A percentile compares a stretch with the other conserved stretches of the same genome.
Evolutionary conservation across 2,113 vertebrate genomes (phyloP).

Genomic region (Pithys albifrons): DNA sequence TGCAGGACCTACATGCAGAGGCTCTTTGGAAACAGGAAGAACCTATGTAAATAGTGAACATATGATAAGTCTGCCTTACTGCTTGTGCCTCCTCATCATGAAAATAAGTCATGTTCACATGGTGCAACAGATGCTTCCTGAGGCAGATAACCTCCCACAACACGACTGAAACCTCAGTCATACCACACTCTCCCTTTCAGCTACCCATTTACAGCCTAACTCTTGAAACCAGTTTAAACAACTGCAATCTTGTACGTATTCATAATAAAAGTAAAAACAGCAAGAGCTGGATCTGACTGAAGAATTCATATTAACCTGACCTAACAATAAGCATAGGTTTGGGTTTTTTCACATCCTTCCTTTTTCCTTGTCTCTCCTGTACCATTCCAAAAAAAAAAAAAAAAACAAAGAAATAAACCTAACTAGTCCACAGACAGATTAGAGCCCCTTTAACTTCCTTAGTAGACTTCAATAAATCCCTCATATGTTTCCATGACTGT

Average conservation of each 20-base stretch:
- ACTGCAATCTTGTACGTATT: background rate
- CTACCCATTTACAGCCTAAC: background rate
- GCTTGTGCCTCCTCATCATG: background rate
- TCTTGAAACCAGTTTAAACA: background rate
- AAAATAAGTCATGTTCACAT: background rate
- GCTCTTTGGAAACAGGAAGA: background rate
- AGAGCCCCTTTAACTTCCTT: background rate
- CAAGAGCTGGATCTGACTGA: background rate
- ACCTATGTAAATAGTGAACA: background rate
- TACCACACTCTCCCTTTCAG: fast-evolving
- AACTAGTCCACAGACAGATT: background rate
- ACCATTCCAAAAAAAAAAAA: background rate
- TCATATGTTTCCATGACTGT: background rate
- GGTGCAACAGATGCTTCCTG: slow-evolving; percentile 42
- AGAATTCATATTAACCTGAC: background rate
- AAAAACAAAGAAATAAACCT: background rate
- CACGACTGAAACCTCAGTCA: background rate
- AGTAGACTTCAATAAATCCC: background rate
- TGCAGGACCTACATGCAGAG: background rate
- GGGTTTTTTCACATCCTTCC: background rate
- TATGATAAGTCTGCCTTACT: background rate
- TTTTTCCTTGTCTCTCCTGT: background rate
- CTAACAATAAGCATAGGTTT: background rate
- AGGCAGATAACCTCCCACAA: background rate
- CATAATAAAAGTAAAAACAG: background rate